Evolutionary conservation across 2,113 vertebrate species (phyloP), one percentile per base, ranked within the genome.

Genomic region (Hoplias malabaricus): DNA sequence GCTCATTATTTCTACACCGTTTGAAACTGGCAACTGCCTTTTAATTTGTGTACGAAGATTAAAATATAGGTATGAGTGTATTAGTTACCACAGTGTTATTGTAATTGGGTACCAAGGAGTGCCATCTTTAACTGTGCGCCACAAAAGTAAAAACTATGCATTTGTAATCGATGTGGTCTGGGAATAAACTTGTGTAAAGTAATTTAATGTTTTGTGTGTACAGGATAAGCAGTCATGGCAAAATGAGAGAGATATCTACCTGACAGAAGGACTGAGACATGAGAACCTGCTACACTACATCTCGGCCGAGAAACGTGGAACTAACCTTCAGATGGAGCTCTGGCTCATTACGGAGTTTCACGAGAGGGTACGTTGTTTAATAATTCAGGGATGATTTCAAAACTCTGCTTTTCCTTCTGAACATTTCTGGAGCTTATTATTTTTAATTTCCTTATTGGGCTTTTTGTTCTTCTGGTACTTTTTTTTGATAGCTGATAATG

Each of bases 171-270:
- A n/a, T n/a, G n/a, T n/a, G n/a, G n/a, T n/a, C n/a, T n/a, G n/a
- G n/a, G n/a, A n/a, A n/a, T n/a, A n/a, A n/a, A n/a, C n/a, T n/a
- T n/a, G n/a, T n/a, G n/a, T n/a, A n/a, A n/a, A n/a, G n/a, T n/a
- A n/a, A n/a, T 69, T 31, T 27, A 3, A 13, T 73, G 5, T 54
- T 4, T 48, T 71, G 57, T 73, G 48, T 74, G 34, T 66, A 2
- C 80, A 99, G 98, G 96, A 99, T 86, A 99, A 98, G 81, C 95
- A 98, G 84, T 99, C 98, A 0, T 99, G 98, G 98, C 96, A 98
- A 84, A 99, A 99, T 5, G 98, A 99, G 83, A 94, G 97, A 9
- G 97, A 99, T 86, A 95, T 99, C 46, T 99, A 96, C 91, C 84
- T 94, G 78, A 92, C 97, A 19, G 94, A 96, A 0, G 98, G 98